Evolutionary conservation across 2,113 vertebrate species (phyloP).

Genomic region (Poeciliopsis occidentalis): DNA sequence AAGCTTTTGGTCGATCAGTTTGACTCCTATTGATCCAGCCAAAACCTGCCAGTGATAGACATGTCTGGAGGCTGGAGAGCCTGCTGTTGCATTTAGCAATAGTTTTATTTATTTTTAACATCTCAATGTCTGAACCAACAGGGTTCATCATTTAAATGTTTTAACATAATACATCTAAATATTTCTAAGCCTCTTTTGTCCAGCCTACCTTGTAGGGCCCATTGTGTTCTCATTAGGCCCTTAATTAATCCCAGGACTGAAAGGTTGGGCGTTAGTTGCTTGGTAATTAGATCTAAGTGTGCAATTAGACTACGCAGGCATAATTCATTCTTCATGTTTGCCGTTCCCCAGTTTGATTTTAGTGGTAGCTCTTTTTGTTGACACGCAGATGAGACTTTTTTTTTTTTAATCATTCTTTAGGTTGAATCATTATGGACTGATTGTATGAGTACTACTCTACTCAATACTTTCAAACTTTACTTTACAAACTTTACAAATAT

Average conservation of each 20-base stretch:
- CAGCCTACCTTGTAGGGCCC: not conserved
- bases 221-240: not conserved
- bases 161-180: not conserved
- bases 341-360: not conserved
- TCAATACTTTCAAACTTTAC: too few species aligned
- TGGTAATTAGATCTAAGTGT: not conserved
- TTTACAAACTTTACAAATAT: too few species aligned
- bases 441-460: too few species aligned
- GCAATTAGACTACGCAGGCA: not conserved
- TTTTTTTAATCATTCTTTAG: too few species aligned
- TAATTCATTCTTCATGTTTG: not conserved
- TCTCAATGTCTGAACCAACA: not conserved
- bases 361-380: not conserved
- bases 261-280: not conserved
- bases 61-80: too few species aligned
- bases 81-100: not conserved
- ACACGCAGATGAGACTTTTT: not conserved
- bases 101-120: not conserved
- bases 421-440: too few species aligned
- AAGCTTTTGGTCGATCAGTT: too few species aligned
- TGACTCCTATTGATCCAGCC: too few species aligned
- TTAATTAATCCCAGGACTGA: slow-evolving; percentile 1
- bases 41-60: too few species aligned
- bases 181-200: not conserved
- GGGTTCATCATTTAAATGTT: not conserved